A percentile compares a stretch with the other conserved stretches of the same genome.
Conservation (phyloP, 2,797 vertebrate species). For the Vultur gryphus region DNA sequence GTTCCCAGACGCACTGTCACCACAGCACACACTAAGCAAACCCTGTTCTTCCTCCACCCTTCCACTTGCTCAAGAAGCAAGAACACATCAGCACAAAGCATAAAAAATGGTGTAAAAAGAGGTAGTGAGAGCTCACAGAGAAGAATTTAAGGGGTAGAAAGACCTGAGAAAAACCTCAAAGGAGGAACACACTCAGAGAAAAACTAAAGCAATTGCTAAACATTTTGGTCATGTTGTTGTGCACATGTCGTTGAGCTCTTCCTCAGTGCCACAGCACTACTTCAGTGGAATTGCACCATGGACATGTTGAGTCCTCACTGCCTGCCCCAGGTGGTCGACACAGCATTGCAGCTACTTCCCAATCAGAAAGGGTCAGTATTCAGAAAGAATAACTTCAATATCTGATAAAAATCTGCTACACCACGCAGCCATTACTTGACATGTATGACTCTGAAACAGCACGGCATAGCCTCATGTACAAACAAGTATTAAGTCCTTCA, state of each 20-base stretch:
- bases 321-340: not conserved
- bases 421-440: not conserved
- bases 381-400: not conserved
- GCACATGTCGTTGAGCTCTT: not conserved
- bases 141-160: not conserved
- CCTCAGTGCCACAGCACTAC: not conserved
- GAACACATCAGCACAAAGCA: not conserved
- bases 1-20: not conserved
- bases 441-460: not conserved
- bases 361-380: not conserved
- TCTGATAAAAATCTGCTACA: not conserved
- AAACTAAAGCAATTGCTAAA: not conserved
- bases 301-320: not conserved
- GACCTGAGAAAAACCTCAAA: not conserved
- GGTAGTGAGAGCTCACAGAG: slow-evolving; percentile 32
- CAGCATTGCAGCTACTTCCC: not conserved
- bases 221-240: not conserved
- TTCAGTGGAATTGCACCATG: not conserved
- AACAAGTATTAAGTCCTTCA: not conserved
- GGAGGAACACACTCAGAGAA: not conserved
- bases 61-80: not conserved
- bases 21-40: not conserved
- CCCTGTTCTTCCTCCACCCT: not conserved
- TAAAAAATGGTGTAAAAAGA: not conserved
- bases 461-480: not conserved